A percentile compares a stretch with the other conserved stretches of the same genome.
phyloP scores from a whole-genome alignment of 2,888 invertebrate genomes.

The Nowickia ferox region DNA sequence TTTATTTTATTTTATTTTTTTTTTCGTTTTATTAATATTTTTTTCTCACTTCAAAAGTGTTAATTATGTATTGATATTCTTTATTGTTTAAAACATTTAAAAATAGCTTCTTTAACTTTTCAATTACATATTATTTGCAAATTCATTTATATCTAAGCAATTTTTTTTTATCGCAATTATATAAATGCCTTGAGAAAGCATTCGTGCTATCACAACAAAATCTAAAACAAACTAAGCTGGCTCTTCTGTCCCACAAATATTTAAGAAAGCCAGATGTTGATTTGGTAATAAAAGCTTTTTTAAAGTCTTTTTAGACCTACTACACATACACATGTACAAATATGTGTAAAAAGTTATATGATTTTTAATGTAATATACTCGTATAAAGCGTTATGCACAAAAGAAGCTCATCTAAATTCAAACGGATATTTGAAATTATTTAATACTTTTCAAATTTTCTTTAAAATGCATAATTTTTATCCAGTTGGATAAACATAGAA shows the following conservation, averaged over 20 bases:
- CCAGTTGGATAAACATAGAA: background rate
- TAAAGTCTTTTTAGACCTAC: constrained; percentile 22
- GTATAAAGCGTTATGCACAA: background rate
- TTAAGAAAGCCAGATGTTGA: constrained; percentile 66
- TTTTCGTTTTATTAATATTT: constrained; percentile 3
- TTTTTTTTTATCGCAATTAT: constrained; percentile 25
- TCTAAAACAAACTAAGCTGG: constrained; percentile 60
- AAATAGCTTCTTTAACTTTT: constrained; percentile 7
- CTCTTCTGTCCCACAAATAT: constrained; percentile 20
- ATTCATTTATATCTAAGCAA: constrained; percentile 23
- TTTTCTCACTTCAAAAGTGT: constrained; percentile 9
- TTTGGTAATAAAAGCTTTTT: constrained; percentile 40
- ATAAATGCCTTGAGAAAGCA: constrained; percentile 44
- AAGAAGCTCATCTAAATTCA: background rate
- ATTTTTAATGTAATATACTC: background rate
- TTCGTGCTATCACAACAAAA: constrained; percentile 65
- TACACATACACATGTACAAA: background rate
- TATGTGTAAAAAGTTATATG: constrained; percentile 1
- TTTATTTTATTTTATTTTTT: constrained; percentile 22
- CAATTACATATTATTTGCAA: constrained; percentile 16
- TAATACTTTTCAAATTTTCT: background rate
- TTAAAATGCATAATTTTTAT: background rate
- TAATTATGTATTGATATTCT: constrained; percentile 11
- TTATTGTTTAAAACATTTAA: background rate
- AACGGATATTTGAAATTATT: constrained; percentile 14